phyloP scores from a whole-genome alignment of 1,140 invertebrate genomes.

The Bemisia tabaci region DNA sequence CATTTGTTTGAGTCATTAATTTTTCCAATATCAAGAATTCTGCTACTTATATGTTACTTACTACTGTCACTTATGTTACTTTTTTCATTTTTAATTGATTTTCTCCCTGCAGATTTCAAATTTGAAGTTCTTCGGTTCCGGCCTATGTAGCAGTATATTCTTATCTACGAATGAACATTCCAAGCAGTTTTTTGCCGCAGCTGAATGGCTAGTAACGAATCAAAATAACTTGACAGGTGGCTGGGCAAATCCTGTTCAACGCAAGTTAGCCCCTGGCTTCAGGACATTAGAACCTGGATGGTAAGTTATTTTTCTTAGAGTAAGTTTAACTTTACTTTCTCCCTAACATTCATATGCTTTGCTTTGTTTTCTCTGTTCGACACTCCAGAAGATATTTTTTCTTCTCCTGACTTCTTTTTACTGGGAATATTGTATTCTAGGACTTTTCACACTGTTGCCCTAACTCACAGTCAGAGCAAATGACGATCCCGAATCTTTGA shows the following conservation, averaged over 20 bases:
- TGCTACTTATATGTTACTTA: too few species aligned
- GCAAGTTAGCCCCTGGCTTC: conserved; percentile 56
- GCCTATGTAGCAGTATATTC: conserved; percentile 67
- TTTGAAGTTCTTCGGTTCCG: conserved; percentile 57
- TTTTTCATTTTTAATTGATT: too few species aligned
- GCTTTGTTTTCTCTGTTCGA: too few species aligned
- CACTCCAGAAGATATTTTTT: too few species aligned
- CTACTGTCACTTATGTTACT: too few species aligned
- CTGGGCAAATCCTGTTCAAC: conserved; percentile 74
- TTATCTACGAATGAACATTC: conserved; percentile 71
- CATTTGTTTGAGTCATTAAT: too few species aligned
- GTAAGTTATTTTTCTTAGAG: conserved; percentile 32
- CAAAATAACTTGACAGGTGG: conserved; percentile 70
- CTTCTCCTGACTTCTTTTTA: too few species aligned
- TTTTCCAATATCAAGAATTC: too few species aligned
- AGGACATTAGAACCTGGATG: conserved; percentile 69
- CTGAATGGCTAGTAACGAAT: conserved; percentile 80
- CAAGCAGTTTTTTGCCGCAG: conserved; percentile 80
- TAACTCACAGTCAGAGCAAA: too few species aligned
- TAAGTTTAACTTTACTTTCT: background rate
- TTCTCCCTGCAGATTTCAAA: conserved; percentile 34
- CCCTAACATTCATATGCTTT: conserved; percentile 1
- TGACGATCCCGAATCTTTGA: too few species aligned
- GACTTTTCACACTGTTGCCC: too few species aligned
- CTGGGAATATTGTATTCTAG: too few species aligned